Evolutionary conservation across 1,140 invertebrate species (phyloP).

Genomic region (Eubasilissa regina): DNA sequence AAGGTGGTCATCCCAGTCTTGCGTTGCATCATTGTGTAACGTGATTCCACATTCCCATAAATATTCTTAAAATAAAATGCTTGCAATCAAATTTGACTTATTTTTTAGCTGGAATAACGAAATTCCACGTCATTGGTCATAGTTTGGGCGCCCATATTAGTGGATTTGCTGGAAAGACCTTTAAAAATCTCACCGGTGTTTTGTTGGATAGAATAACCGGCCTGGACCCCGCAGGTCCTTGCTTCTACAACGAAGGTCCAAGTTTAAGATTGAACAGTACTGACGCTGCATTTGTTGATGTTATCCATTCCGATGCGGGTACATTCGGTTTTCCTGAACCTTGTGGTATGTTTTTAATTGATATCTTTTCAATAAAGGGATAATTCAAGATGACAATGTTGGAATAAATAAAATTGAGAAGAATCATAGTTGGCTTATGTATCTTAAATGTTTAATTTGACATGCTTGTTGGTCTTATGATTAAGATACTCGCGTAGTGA

Average conservation of each 20-base stretch:
- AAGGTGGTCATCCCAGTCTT: too few species aligned
- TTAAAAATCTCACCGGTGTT: slow-evolving; percentile 66
- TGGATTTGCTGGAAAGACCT: slow-evolving; percentile 79
- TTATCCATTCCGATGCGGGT: slow-evolving; percentile 80
- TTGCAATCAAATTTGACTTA: not conserved
- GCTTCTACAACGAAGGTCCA: slow-evolving; percentile 73
- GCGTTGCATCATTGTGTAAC: too few species aligned
- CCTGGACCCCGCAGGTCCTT: slow-evolving; percentile 81
- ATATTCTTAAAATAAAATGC: not conserved
- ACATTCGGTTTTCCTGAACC: slow-evolving; percentile 68
- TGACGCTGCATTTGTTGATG: slow-evolving; percentile 82
- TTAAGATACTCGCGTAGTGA: too few species aligned
- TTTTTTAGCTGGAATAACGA: not conserved
- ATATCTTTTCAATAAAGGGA: too few species aligned
- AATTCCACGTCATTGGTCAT: slow-evolving; percentile 77
- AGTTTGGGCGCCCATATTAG: slow-evolving; percentile 89
- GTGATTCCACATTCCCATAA: not conserved
- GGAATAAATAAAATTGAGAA: too few species aligned
- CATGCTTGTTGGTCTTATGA: too few species aligned
- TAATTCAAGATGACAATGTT: too few species aligned
- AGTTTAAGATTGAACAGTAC: slow-evolving; percentile 74
- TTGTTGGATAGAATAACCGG: slow-evolving; percentile 77
- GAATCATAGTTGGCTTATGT: slow-evolving; percentile 68
- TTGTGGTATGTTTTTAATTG: slow-evolving; percentile 10
- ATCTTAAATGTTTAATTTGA: slow-evolving; percentile 62